These are phyloP conservation scores for Ctenosaura bakeri DNA, from an alignment of 2,797 vertebrate genomes.

Conservation along the genomic window DNA sequence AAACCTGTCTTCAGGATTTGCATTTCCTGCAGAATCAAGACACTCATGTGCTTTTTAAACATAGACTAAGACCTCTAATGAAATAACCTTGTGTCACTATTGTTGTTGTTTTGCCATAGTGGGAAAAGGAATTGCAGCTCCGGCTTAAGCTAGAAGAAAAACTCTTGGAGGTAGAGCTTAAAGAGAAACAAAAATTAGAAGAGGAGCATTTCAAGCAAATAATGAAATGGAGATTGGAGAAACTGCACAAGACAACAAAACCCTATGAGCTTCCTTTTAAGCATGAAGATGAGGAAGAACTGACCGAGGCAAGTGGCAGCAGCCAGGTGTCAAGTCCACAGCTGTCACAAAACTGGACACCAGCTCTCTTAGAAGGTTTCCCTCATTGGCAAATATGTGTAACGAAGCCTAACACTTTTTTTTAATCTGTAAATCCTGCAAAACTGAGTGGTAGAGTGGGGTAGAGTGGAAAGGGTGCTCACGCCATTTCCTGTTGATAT, in stretches of 20 bases:
- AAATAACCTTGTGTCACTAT: neutral
- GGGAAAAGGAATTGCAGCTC: constrained; percentile 57
- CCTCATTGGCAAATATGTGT: constrained; percentile 15
- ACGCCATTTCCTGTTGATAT: neutral
- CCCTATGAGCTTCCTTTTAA: constrained; percentile 56
- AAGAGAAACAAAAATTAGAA: constrained; percentile 55
- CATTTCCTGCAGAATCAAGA: neutral
- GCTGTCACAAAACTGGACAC: constrained; percentile 1
- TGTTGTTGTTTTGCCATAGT: constrained; percentile 60
- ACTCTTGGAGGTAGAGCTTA: constrained; percentile 34
- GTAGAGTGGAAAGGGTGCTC: neutral
- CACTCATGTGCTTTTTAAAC: neutral
- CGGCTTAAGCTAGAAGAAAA: constrained; percentile 43
- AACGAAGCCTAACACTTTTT: neutral
- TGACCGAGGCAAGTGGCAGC: constrained; percentile 9
- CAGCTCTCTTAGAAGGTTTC: neutral
- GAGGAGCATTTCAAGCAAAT: constrained; percentile 53
- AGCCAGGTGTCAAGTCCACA: constrained; percentile 21
- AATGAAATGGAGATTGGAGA: constrained; percentile 67
- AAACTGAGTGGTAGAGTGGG: neutral
- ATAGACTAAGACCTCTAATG: constrained; percentile 4
- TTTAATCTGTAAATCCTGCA: neutral
- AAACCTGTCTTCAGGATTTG: neutral
- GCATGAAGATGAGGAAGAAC: neutral
- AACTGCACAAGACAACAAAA: constrained; percentile 66